Evolutionary conservation across 1,140 invertebrate species (phyloP).

Genomic region (Apis cerana): DNA sequence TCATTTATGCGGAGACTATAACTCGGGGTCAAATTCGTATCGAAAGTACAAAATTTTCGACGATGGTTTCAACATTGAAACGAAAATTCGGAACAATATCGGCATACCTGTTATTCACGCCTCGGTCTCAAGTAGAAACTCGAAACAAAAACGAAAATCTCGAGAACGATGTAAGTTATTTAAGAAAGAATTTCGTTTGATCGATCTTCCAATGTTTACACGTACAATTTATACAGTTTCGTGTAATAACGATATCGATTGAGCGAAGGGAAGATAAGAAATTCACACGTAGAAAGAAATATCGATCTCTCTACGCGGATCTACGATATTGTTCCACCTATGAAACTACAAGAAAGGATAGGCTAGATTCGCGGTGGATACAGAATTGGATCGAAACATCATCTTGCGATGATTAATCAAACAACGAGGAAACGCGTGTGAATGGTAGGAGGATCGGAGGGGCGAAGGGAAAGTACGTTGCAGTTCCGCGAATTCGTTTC

Average conservation of each 20-base stretch:
- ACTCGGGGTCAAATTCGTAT: background rate
- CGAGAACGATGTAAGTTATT: too few relatives aligned
- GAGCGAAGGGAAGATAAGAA: background rate
- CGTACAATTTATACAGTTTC: background rate
- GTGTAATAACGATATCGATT: background rate
- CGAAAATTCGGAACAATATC: too few relatives aligned
- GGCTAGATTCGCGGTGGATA: background rate
- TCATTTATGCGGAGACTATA: background rate
- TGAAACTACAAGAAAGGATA: background rate
- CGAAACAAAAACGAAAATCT: too few relatives aligned
- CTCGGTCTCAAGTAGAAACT: too few relatives aligned
- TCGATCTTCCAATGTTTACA: too few relatives aligned
- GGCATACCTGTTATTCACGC: too few relatives aligned
- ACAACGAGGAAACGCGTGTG: background rate
- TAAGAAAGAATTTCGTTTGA: too few relatives aligned
- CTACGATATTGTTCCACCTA: background rate
- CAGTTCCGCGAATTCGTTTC: conserved; percentile 6
- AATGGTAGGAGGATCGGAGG: background rate
- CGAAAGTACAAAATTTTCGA: background rate
- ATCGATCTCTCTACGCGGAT: background rate
- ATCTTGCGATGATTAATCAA: conserved; percentile 26
- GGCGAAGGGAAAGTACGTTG: background rate
- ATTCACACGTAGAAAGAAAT: background rate
- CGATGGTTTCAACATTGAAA: too few relatives aligned
- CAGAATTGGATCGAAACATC: conserved; percentile 28